Base-by-base conservation (phyloP, 2,113 vertebrate species). In the Ochotona curzoniae region DNA sequence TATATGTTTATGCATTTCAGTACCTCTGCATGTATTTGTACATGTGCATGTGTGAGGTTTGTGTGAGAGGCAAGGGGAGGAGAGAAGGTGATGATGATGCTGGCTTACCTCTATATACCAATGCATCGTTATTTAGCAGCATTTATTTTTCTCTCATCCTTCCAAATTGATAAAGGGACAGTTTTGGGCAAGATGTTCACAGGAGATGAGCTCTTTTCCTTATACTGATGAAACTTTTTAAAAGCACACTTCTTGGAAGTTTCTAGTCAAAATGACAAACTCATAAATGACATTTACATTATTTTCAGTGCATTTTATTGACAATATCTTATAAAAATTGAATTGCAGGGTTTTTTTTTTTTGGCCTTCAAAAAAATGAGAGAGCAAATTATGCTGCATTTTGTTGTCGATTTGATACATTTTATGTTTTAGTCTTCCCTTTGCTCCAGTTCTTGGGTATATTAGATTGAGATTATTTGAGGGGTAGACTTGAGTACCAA, bases 311-410 rank as follows among this genome's bases (percentile, higher is more conserved):
- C 81, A 86, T 83, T 81, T 87, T 90, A 70, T 83, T 35, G 81
- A 23, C 11, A 57, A 1, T 74, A 26, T 89, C 63, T 28, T 93
- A 94, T 91, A 67, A 66, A 75, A 93, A 26, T 61, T 92, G 92
- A 95, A 89, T 73, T 10, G 17, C 44, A n/a, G n/a, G n/a, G n/a
- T n/a, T n/a, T n/a, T n/a, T n/a, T 79, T 95, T 95, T 95, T 35
- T 11, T 93, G 94, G 8, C 13, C 93, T 93, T 83, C 12, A 87
- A 10, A 54, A 47, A 91, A 2, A 90, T 57, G 75, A 71, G 91
- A 75, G 89, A 54, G 8, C 28, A 88, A 90, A 94, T 81, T 91
- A 30, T 79, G 78, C 74, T 74, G 15, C 63, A 88, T 95, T 87
- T 94, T 26, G 32, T 80, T 71, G 26, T 51, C 84, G 10, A 95